phyloP scores from a whole-genome alignment of 2,888 invertebrate genomes.

The Noctua janthina region DNA sequence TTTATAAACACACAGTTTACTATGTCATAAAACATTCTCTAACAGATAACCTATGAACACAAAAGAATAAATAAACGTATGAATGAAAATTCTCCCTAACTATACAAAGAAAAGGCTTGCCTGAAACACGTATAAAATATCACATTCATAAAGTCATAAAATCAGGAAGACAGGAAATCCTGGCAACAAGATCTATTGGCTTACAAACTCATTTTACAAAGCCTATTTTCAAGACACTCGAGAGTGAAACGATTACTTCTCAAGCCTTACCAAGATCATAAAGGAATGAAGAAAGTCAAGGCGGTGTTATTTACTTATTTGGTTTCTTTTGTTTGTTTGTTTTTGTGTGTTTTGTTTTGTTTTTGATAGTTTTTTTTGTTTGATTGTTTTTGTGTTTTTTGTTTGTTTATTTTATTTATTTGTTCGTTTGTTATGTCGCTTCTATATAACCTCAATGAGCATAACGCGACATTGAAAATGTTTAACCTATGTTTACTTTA shows the following conservation, averaged over 20 bases:
- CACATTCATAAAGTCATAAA: conserved; percentile 1
- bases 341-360: too few species aligned
- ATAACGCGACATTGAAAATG: too few species aligned
- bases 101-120: background rate
- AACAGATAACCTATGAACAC: background rate
- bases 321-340: too few species aligned
- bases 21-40: background rate
- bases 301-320: too few species aligned
- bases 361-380: too few species aligned
- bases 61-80: background rate
- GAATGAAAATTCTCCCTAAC: background rate
- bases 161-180: conserved; percentile 22
- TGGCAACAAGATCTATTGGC: conserved; percentile 39
- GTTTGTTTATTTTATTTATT: background rate
- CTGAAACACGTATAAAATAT: background rate
- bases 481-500: too few species aligned
- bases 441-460: background rate
- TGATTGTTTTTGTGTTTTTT: background rate
- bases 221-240: conserved; percentile 37
- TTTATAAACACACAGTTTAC: background rate
- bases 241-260: conserved; percentile 39
- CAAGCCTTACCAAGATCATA: background rate
- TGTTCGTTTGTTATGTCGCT: background rate
- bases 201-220: conserved; percentile 56
- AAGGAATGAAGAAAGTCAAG: background rate